Evolutionary conservation across 2,888 invertebrate genomes (phyloP).

Genomic region (Cryptus viduatorius): DNA sequence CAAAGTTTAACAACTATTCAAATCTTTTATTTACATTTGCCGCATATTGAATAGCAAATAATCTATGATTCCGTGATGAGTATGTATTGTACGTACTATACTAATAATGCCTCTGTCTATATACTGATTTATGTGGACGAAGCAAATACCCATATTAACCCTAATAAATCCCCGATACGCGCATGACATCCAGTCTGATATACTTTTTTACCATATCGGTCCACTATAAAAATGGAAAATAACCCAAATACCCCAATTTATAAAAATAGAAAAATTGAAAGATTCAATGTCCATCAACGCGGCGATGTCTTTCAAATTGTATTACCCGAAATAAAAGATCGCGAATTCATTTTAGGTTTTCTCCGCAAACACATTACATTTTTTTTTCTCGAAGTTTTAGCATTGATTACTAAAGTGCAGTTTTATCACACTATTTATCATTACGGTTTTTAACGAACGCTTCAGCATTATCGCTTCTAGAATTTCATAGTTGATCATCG

Average conservation of each 20-base stretch:
- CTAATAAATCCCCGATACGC: neutral
- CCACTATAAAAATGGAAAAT: too few species aligned
- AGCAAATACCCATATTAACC: neutral
- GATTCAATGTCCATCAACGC: too few species aligned
- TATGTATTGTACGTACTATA: neutral
- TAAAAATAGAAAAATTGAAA: too few species aligned
- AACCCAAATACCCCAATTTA: too few species aligned
- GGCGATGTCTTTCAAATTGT: too few species aligned
- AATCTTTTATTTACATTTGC: neutral
- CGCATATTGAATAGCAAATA: neutral
- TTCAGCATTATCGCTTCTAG: neutral
- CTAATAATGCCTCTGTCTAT: neutral
- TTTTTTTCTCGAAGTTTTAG: too few species aligned
- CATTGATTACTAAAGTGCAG: too few species aligned
- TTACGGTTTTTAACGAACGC: too few species aligned
- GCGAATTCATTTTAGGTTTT: too few species aligned
- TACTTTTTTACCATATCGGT: neutral
- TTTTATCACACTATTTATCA: too few species aligned
- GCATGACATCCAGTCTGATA: neutral
- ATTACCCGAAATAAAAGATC: too few species aligned
- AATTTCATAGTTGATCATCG: neutral
- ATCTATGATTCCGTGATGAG: neutral
- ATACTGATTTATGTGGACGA: neutral
- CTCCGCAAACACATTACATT: too few species aligned
- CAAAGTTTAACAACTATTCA: neutral